A percentile compares a stretch with the other conserved stretches of the same genome.
Conservation (phyloP, 2,113 vertebrate species). For the Neogale vison region DNA sequence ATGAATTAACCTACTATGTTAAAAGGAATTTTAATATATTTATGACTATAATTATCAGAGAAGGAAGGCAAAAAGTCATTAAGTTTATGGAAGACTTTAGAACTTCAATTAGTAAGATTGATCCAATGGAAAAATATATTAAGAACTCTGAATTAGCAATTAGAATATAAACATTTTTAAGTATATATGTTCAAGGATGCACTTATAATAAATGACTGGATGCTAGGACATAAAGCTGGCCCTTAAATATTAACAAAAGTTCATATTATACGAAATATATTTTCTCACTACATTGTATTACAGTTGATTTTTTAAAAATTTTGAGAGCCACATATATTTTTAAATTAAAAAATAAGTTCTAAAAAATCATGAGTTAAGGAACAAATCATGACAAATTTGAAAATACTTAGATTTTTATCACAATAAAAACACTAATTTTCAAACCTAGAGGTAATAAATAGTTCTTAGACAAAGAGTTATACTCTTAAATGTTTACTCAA, state of each 20-base stretch:
- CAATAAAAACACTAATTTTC: not conserved
- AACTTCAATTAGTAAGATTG: not conserved
- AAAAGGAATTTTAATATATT: not conserved
- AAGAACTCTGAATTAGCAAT: not conserved
- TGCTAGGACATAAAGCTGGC: not conserved
- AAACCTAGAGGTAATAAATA: not conserved
- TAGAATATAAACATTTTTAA: not conserved
- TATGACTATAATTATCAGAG: not conserved
- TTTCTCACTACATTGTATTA: not conserved
- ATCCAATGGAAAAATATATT: not conserved
- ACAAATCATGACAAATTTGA: not conserved
- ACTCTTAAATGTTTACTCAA: not conserved
- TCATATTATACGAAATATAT: not conserved
- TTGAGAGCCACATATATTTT: not conserved
- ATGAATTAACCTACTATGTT: not conserved
- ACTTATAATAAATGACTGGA: not conserved
- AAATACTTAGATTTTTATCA: not conserved
- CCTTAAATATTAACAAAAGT: not conserved
- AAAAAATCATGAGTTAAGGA: not conserved
- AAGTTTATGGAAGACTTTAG: not conserved
- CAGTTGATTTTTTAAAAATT: not conserved
- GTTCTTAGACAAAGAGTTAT: not conserved
- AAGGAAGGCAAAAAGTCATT: not conserved
- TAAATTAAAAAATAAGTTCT: not conserved
- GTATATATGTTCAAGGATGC: not conserved